Conservation (phyloP, 2,888 invertebrate genomes). For the Phrixothrix hirtus region DNA sequence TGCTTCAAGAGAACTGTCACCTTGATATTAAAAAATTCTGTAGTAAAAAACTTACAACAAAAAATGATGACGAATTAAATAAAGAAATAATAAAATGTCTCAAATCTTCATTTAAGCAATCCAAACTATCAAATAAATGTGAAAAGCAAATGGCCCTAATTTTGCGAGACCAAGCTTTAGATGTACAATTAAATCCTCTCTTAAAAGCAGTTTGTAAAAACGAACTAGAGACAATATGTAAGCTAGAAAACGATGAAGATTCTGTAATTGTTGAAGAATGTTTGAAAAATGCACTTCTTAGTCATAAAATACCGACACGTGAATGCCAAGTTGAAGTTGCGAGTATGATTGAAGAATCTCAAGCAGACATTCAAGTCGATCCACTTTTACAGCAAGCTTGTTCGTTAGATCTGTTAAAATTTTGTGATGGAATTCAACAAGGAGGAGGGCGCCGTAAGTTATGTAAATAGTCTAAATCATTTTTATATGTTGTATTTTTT, state of each 20-base stretch:
- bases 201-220: constrained; percentile 79
- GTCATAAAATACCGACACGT: constrained; percentile 71
- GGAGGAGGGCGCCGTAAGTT: constrained; percentile 90
- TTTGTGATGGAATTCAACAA: constrained; percentile 77
- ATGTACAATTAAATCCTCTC: constrained; percentile 88
- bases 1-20: constrained; percentile 78
- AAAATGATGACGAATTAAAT: constrained; percentile 73
- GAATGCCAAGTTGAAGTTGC: constrained; percentile 86
- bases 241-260: constrained; percentile 57
- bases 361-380: constrained; percentile 94
- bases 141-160: constrained; percentile 81
- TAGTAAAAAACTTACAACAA: constrained; percentile 55
- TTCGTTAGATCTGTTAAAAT: constrained; percentile 78
- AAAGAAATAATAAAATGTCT: constrained; percentile 84
- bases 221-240: constrained; percentile 70
- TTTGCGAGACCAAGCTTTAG: constrained; percentile 85
- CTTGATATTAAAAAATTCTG: constrained; percentile 74
- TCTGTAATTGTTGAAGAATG: constrained; percentile 83
- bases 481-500: constrained; percentile 40
- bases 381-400: constrained; percentile 89
- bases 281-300: constrained; percentile 79
- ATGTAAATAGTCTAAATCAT: not conserved
- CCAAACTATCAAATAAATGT: constrained; percentile 74
- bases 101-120: constrained; percentile 76
- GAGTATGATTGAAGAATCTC: constrained; percentile 83